phyloP scores from a whole-genome alignment of 2,888 invertebrate genomes.

The Iselma pallidipennis region DNA sequence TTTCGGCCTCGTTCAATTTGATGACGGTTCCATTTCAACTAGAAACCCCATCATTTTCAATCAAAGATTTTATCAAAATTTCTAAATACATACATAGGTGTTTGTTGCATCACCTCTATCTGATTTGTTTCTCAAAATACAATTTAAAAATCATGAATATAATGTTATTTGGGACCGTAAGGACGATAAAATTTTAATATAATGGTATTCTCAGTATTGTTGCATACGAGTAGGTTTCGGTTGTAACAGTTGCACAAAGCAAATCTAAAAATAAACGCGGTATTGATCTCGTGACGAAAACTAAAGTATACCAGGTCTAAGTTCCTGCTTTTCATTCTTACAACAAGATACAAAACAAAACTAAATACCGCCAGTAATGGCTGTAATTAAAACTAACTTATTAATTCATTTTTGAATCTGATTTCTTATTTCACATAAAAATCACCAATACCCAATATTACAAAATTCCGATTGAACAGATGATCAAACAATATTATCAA shows the following conservation, averaged over 20 bases:
- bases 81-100: too few species aligned
- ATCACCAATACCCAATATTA: too few species aligned
- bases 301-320: slow-evolving; percentile 27
- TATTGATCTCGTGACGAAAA: slow-evolving; percentile 36
- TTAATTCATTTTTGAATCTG: too few species aligned
- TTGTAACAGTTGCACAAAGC: slow-evolving; percentile 31
- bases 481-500: slow-evolving; percentile 1
- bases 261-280: slow-evolving; percentile 41
- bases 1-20: slow-evolving; percentile 27
- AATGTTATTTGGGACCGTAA: background rate
- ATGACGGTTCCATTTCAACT: slow-evolving; percentile 44
- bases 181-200: too few species aligned
- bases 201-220: too few species aligned
- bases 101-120: too few species aligned
- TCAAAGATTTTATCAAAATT: background rate
- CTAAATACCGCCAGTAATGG: background rate
- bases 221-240: slow-evolving; percentile 21
- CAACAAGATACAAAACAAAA: slow-evolving; percentile 14
- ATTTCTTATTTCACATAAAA: too few species aligned
- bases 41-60: background rate
- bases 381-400: too few species aligned
- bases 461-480: too few species aligned
- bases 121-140: too few species aligned
- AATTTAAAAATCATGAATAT: background rate
- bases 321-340: slow-evolving; percentile 24